Evolutionary conservation across 2,113 vertebrate species (phyloP), one percentile per base, ranked within the genome.

Genomic region (Odobenus rosmarus): DNA sequence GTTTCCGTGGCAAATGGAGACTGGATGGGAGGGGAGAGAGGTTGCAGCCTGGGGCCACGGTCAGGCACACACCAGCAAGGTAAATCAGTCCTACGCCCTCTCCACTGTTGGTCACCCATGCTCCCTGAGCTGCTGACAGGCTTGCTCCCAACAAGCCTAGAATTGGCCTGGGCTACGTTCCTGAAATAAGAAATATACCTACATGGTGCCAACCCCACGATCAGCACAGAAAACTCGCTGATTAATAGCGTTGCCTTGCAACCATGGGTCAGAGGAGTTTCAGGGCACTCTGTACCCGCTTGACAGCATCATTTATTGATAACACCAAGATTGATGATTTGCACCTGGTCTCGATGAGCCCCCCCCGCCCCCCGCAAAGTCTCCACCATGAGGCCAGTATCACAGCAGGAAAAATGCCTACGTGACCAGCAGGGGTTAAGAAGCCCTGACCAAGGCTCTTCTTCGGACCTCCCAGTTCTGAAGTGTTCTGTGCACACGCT

Each of bases 121-220:
- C 33, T 19, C 36, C 3, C 80, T 28, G 42, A 76, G 23, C 88
- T 21, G 64, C 64, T n/a, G 9, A 1, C 15, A 42, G 11, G 24
- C 53, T 31, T 74, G 19, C 46, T 49, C 61, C 55, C 55, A 84
- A 46, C 24, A 26, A 19, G 31, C 64, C 77, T 67, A 62, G 39
- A 77, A 74, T 1, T 15, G 61, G 15, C 55, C 49, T 26, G 3
- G 71, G 62, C 51, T 14, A 36, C 33, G 31, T 81, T 71, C 11
- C 33, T 42, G 55, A 59, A 57, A 13, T 36, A 71, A 76, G 61
- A 51, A 49, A 10, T 18, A 5, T 3, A 8, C 36, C 69, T 84
- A 6, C 31, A 39, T 13, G 13, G 53, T 0, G 0, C 88, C 1
- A 3, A 33, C 69, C 69, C 55, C 15, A 0, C 6, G 1, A 18